Conservation (phyloP, 2,113 vertebrate species). For the Sebastes fasciatus region DNA sequence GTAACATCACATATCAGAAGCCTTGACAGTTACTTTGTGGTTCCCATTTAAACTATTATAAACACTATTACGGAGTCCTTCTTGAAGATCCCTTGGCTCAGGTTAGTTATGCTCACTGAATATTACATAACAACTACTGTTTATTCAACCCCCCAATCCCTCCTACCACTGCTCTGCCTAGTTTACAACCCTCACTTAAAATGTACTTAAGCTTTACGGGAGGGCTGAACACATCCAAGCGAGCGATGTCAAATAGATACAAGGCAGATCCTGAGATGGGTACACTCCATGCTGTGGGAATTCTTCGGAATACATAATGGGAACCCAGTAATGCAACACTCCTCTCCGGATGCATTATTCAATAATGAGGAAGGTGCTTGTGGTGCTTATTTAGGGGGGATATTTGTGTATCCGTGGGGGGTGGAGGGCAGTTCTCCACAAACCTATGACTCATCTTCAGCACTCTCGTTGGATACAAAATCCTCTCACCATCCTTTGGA, state of each 20-base stretch:
- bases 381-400: slow-evolving; percentile 33
- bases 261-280: slow-evolving; percentile 35
- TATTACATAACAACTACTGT: slow-evolving; percentile 42
- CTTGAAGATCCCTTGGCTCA: slow-evolving; percentile 19
- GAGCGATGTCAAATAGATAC: slow-evolving; percentile 42
- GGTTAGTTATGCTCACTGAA: slow-evolving; percentile 14
- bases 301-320: slow-evolving; percentile 55
- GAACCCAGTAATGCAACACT: slow-evolving; percentile 57
- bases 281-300: slow-evolving; percentile 46
- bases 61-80: background rate
- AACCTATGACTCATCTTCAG: slow-evolving; percentile 61
- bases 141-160: slow-evolving; percentile 33
- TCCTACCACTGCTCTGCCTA: slow-evolving; percentile 21
- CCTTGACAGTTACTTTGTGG: background rate
- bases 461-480: slow-evolving; percentile 1
- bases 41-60: background rate
- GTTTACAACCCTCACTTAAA: slow-evolving; percentile 40
- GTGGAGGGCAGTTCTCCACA: slow-evolving; percentile 8
- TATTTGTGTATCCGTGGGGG: slow-evolving; percentile 32
- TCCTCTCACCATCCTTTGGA: slow-evolving; percentile 18
- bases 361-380: slow-evolving; percentile 46
- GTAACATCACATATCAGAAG: background rate
- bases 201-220: slow-evolving; percentile 33
- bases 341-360: slow-evolving; percentile 57
- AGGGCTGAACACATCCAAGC: slow-evolving; percentile 33